Base-by-base conservation (phyloP, 2,113 vertebrate species). In the Coptodon rendalli region DNA sequence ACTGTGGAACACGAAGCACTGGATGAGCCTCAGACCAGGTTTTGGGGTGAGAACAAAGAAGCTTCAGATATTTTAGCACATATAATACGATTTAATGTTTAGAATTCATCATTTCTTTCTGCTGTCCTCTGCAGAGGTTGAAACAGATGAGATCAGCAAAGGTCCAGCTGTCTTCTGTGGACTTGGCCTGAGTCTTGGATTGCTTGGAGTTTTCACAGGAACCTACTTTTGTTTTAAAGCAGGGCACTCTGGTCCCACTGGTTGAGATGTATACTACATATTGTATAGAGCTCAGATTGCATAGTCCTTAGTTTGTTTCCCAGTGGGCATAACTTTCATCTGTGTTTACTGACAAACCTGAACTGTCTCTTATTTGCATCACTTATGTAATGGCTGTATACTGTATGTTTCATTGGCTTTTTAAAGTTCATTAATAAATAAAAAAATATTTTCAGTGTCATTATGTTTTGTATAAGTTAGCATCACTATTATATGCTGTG, bases 1-100 rank as follows among this genome's bases (percentile, higher is more conserved):
- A 86, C 53, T 22, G 92, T 92, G 63, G 53, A 88, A 10, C 92
- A 93, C 24, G 80, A 79, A 13, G 34, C 90, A 4, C 45, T 92
- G 45, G 19, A 84, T 3, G 10, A 59, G 1, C 89, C 92, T 27
- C 54, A 27, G 43, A 87, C 83, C 43, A 86, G 24, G 68, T 43
- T 90, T 78, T 92, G 84, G 85, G 85, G 90, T 93, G 50, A 90
- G 81, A 71, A 80, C 10, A 40, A 36, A 43, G 52, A 5, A 54
- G 52, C 4, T 54, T 54, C 52, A 22, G 9, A 10, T 22, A 5
- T 5, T 54, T 4, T 54, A 22, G 3, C 8, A 4, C 9, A 19
- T n/a, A 9, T 54, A 22, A 54, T 22, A 22, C 6, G 9, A 54
- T n/a, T n/a, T 54, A 9, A n/a, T 22, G 9, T 54, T 54, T 52